These are phyloP conservation scores for Gymnocephalus cernua DNA, from an alignment of 2,113 vertebrate species.

Conservation along the genomic window DNA sequence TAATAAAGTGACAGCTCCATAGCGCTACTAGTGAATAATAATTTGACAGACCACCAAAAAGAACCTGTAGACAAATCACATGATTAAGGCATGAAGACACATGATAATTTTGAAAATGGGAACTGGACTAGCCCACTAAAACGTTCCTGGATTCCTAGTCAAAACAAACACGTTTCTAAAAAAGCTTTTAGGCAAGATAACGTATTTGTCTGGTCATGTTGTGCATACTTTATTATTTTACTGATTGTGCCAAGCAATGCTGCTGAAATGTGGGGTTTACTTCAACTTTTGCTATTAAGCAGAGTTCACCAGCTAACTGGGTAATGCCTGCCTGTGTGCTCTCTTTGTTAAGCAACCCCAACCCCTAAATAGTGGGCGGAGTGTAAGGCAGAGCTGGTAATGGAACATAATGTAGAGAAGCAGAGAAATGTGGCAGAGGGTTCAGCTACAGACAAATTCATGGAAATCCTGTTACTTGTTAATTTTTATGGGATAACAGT, in stretches of 20 bases:
- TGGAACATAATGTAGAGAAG: slow-evolving; percentile 13
- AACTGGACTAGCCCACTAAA: background rate
- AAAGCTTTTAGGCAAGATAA: background rate
- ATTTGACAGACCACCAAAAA: background rate
- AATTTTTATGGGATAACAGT: background rate
- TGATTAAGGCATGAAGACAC: background rate
- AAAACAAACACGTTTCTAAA: background rate
- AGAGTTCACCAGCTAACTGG: background rate
- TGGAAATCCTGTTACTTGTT: background rate
- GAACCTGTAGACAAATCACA: background rate
- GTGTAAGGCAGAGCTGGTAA: background rate
- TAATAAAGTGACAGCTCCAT: background rate
- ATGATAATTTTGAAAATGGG: too few relatives aligned
- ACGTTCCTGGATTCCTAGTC: background rate
- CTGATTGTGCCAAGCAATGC: background rate
- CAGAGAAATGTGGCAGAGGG: background rate
- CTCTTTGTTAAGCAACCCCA: background rate
- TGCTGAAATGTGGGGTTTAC: background rate
- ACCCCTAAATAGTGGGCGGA: background rate
- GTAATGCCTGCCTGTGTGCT: background rate
- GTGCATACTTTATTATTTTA: background rate
- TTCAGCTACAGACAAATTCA: background rate
- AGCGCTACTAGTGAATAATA: background rate
- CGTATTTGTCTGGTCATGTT: background rate
- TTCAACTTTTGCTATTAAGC: background rate